Conservation (phyloP, 2,797 vertebrate genomes). For the Sebastes itinus region DNA sequence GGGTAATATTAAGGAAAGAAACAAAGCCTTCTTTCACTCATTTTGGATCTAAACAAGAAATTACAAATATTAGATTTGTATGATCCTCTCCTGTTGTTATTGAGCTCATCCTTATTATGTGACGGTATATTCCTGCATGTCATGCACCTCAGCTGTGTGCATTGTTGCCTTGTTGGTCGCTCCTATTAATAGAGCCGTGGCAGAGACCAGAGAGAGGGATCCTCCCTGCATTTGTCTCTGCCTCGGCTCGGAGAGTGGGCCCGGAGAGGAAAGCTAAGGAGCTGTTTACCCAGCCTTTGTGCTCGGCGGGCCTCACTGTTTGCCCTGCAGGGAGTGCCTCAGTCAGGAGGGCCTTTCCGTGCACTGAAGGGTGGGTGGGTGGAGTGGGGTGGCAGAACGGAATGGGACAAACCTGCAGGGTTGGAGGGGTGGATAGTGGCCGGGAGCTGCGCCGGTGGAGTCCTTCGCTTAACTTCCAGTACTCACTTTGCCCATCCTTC, state of each 20-base stretch:
- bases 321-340: slow-evolving; percentile 79
- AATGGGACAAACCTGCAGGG: slow-evolving; percentile 10
- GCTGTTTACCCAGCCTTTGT: slow-evolving; percentile 82
- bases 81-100: background rate
- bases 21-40: background rate
- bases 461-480: background rate
- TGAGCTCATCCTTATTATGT: slow-evolving; percentile 56
- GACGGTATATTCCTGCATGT: slow-evolving; percentile 66
- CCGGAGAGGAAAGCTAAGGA: slow-evolving; percentile 55
- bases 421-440: background rate
- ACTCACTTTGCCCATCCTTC: slow-evolving; percentile 14
- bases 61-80: background rate
- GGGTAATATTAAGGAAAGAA: background rate
- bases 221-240: slow-evolving; percentile 78
- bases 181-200: slow-evolving; percentile 72
- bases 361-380: slow-evolving; percentile 32
- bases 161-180: slow-evolving; percentile 66
- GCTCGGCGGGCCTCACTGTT: slow-evolving; percentile 68
- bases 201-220: slow-evolving; percentile 55
- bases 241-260: slow-evolving; percentile 58
- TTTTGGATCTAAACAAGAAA: background rate
- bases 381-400: slow-evolving; percentile 15
- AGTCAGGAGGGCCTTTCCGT: slow-evolving; percentile 45
- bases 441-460: background rate
- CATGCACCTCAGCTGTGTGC: slow-evolving; percentile 65